These are phyloP conservation scores for Sebastes aleutianus DNA, from an alignment of 2,797 vertebrate genomes.

Conservation along the genomic window DNA sequence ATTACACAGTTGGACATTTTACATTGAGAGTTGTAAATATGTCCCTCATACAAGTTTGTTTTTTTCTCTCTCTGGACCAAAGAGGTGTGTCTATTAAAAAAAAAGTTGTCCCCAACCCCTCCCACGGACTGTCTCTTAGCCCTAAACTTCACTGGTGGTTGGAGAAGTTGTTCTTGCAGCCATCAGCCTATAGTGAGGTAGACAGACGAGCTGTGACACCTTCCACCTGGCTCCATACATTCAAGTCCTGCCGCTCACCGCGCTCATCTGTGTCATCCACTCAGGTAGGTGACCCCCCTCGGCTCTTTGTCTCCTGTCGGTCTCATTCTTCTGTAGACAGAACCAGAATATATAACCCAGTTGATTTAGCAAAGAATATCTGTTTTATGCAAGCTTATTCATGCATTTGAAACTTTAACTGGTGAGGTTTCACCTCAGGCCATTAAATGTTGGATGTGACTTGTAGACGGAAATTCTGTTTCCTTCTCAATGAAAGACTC, in stretches of 20 bases:
- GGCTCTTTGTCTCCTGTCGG: neutral
- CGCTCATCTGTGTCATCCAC: conserved; percentile 16
- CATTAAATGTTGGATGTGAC: conserved; percentile 1
- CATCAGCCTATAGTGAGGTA: conserved; percentile 28
- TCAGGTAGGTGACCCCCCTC: conserved; percentile 65
- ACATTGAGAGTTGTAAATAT: conserved; percentile 1
- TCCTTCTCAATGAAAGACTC: neutral
- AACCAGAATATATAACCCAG: neutral
- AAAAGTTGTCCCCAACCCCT: conserved; percentile 72
- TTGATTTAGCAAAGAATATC: neutral
- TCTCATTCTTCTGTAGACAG: neutral
- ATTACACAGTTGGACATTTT: neutral
- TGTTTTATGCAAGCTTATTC: neutral
- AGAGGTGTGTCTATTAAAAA: conserved; percentile 79
- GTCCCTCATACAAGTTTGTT: conserved; percentile 26
- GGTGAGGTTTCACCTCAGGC: neutral
- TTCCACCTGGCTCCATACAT: conserved; percentile 18
- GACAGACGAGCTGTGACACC: conserved; percentile 13
- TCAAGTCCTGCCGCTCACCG: neutral
- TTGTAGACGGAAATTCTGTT: neutral
- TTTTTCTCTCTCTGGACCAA: conserved; percentile 42
- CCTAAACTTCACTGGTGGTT: conserved; percentile 71
- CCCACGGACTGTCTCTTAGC: conserved; percentile 70
- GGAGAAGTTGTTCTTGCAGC: conserved; percentile 59
- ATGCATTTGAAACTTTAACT: neutral